phyloP scores from a whole-genome alignment of 2,113 vertebrate species.

The Jaculus jaculus region DNA sequence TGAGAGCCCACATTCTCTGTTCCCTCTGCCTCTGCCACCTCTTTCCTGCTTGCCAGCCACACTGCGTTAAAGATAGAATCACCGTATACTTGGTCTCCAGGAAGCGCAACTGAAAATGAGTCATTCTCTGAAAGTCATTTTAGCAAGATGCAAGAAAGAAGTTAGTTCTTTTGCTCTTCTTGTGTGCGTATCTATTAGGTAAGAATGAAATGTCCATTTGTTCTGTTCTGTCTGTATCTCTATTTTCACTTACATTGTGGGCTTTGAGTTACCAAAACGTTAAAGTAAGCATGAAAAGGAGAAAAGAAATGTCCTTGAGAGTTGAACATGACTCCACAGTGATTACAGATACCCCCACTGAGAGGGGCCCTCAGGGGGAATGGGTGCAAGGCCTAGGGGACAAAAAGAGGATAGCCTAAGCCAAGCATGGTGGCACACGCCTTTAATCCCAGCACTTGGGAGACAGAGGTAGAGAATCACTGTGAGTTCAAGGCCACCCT shows the following conservation, averaged over 20 bases:
- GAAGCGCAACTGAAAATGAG: background rate
- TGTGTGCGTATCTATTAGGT: background rate
- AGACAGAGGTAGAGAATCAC: too few species aligned
- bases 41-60: background rate
- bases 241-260: slow-evolving; percentile 6
- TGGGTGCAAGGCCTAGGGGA: too few species aligned
- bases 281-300: background rate
- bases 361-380: too few species aligned
- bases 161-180: background rate
- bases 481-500: too few species aligned
- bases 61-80: background rate
- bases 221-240: slow-evolving; percentile 21
- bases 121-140: background rate
- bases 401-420: too few species aligned
- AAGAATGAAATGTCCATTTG: background rate
- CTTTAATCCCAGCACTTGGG: too few species aligned
- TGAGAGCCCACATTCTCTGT: rapidly evolving
- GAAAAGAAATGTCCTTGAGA: background rate
- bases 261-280: slow-evolving; percentile 7
- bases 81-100: background rate
- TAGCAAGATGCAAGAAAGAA: background rate
- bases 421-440: too few species aligned
- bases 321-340: too few species aligned
- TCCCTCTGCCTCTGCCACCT: rapidly evolving
- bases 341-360: too few species aligned